Conservation (phyloP, 2,113 vertebrate genomes). For the Poicephalus gulielmi region DNA sequence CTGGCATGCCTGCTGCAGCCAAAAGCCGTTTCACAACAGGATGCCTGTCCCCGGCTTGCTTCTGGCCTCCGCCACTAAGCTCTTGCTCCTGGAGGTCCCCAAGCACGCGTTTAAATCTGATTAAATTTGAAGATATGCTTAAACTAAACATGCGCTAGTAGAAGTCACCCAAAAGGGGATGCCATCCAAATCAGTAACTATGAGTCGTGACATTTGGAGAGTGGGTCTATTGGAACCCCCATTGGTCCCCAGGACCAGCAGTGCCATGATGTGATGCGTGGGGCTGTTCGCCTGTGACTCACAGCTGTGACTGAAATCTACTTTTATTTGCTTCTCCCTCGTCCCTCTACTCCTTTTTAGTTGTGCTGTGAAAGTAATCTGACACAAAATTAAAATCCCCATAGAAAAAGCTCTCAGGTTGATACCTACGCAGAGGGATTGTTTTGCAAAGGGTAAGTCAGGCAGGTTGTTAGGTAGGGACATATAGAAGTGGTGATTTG, state of each 20-base stretch:
- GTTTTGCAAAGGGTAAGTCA: not conserved
- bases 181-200: not conserved
- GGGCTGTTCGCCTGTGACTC: fast-evolving
- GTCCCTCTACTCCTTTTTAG: not conserved
- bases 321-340: not conserved
- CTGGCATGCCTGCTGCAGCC: not conserved
- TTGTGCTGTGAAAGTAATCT: not conserved
- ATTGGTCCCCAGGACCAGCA: not conserved
- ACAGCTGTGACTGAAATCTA: fast-evolving
- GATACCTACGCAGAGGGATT: fast-evolving
- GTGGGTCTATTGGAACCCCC: not conserved
- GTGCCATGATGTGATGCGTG: fast-evolving
- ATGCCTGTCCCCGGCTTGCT: not conserved
- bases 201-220: not conserved
- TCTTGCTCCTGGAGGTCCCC: fast-evolving
- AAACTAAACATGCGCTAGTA: not conserved
- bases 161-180: not conserved
- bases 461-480: not conserved
- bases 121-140: not conserved
- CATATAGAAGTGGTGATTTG: not conserved
- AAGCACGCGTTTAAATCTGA: not conserved
- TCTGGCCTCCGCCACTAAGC: not conserved
- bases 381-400: not conserved
- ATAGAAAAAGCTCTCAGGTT: not conserved
- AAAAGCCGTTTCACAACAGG: not conserved